Conservation (phyloP, 1,140 invertebrate genomes). For the Phymorhynchus buccinoides region DNA sequence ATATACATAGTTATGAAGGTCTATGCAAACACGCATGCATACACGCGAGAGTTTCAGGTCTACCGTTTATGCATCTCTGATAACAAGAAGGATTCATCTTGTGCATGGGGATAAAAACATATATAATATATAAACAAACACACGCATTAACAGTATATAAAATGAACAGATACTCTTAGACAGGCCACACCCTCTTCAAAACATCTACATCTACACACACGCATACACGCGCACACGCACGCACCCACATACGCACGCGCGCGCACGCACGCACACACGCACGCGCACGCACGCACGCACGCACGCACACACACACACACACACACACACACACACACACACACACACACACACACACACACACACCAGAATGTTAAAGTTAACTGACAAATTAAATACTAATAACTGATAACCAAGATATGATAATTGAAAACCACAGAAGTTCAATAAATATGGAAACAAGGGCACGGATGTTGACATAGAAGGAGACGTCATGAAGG, state of each 20-base stretch:
- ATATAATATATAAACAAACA: not conserved
- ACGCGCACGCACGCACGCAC: not conserved
- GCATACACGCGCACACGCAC: not conserved
- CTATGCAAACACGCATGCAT: not conserved
- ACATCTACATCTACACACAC: not conserved
- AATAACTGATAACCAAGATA: too few species aligned
- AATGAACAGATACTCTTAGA: not conserved
- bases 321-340: not conserved
- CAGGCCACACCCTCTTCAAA: not conserved
- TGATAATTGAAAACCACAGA: too few species aligned
- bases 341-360: slow-evolving; percentile 9
- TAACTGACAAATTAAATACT: too few species aligned
- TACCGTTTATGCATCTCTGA: too few species aligned
- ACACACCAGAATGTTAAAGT: too few species aligned
- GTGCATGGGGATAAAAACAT: too few species aligned
- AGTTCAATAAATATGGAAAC: too few species aligned
- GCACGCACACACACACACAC: not conserved
- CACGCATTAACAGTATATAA: not conserved
- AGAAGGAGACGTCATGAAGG: too few species aligned
- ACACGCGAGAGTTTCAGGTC: too few species aligned
- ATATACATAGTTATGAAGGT: too few species aligned
- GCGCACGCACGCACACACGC: not conserved
- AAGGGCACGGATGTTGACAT: too few species aligned
- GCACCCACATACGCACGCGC: not conserved
- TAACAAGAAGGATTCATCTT: too few species aligned